Evolutionary conservation across 2,797 vertebrate species (phyloP).

Genomic region (Passerculus sandwichensis): DNA sequence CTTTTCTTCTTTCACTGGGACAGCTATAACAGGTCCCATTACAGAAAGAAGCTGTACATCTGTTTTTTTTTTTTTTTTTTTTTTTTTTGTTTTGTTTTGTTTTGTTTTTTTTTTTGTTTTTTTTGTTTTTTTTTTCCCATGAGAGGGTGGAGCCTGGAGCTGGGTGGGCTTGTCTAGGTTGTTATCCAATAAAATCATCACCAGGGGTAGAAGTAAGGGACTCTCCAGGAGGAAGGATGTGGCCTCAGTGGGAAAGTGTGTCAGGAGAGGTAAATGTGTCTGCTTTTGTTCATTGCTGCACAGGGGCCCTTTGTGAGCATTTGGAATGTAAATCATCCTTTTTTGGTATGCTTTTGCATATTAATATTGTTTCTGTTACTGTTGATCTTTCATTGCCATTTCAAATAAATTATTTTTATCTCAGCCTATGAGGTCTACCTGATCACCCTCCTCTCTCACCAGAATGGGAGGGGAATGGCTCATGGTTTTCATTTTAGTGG

Average conservation of each 20-base stretch:
- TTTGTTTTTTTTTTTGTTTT: no score
- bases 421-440: background rate
- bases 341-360: background rate
- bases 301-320: background rate
- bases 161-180: background rate
- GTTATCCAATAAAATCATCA: no score
- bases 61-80: background rate
- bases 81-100: no score
- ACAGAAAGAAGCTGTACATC: background rate
- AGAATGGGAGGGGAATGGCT: background rate
- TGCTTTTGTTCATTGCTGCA: background rate
- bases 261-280: fast-evolving
- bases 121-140: no score
- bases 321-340: background rate
- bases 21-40: background rate
- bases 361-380: background rate
- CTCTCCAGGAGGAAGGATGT: background rate
- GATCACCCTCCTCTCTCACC: background rate
- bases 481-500: background rate
- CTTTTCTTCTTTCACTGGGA: background rate
- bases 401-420: background rate
- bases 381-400: background rate
- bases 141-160: background rate
- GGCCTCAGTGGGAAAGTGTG: fast-evolving
- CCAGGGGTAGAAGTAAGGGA: fast-evolving